Evolutionary conservation across 2,888 invertebrate species (phyloP).

Genomic region (Serrognathus titanus): DNA sequence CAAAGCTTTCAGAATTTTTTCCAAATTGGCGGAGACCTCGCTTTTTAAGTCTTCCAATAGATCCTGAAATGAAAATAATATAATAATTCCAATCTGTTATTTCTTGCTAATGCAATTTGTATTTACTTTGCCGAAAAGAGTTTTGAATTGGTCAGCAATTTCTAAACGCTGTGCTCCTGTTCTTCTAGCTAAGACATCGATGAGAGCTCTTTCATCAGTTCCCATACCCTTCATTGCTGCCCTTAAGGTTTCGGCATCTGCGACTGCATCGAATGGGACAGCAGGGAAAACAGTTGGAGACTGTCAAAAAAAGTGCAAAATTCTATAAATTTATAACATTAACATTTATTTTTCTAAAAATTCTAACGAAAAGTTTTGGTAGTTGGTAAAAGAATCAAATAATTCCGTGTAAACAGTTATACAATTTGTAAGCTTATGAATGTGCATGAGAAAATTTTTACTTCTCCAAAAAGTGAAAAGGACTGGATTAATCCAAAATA

Average conservation of each 20-base stretch:
- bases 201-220: conserved; percentile 87
- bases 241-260: conserved; percentile 77
- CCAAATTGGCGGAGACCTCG: conserved; percentile 84
- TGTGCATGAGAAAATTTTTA: too few species aligned
- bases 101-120: too few species aligned
- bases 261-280: conserved; percentile 72
- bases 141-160: conserved; percentile 78
- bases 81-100: too few species aligned
- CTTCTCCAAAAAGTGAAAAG: too few species aligned
- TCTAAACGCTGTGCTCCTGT: conserved; percentile 83
- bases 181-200: conserved; percentile 77
- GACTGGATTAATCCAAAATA: too few species aligned
- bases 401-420: too few species aligned
- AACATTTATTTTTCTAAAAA: too few species aligned
- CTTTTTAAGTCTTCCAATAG: conserved; percentile 79
- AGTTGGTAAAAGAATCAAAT: too few species aligned
- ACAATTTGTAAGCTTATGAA: too few species aligned
- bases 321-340: too few species aligned
- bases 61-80: conserved; percentile 50
- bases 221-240: conserved; percentile 92
- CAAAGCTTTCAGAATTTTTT: conserved; percentile 72
- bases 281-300: conserved; percentile 73
- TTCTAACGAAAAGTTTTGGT: too few species aligned
- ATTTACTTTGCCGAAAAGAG: conserved; percentile 78
- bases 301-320: too few species aligned